Evolutionary conservation across 2,113 vertebrate species (phyloP).

Genomic region (Oplegnathus fasciatus): DNA sequence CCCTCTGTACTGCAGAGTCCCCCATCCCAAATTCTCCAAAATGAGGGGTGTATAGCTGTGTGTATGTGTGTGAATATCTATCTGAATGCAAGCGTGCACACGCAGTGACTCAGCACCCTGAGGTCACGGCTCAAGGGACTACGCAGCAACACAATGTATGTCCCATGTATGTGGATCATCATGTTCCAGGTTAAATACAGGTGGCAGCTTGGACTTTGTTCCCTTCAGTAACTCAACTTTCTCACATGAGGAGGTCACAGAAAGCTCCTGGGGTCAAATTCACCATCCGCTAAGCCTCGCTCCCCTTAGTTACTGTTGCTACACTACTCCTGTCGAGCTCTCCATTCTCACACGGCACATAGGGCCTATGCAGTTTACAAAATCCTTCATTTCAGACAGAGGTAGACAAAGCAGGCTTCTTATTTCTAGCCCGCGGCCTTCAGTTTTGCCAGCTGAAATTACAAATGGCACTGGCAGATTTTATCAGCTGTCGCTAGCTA

Average conservation of each 20-base stretch:
- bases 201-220: conserved; percentile 12
- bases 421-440: too few relatives aligned
- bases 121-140: neutral
- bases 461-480: neutral
- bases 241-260: neutral
- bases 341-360: neutral
- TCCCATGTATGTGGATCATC: neutral
- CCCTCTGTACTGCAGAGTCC: conserved; percentile 61
- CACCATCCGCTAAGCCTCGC: neutral
- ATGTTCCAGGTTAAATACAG: conserved; percentile 26
- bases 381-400: too few relatives aligned
- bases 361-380: neutral
- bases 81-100: conserved; percentile 11
- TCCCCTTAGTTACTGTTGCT: neutral
- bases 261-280: conserved; percentile 7
- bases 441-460: neutral
- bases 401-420: too few relatives aligned
- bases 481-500: conserved; percentile 1
- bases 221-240: neutral
- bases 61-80: conserved; percentile 8
- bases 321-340: neutral
- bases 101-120: conserved; percentile 61
- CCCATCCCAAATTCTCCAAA: conserved; percentile 59
- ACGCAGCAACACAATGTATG: neutral
- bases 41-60: conserved; percentile 14